phyloP scores from a whole-genome alignment of 2,888 invertebrate species.

The Ectropis crepuscularia region DNA sequence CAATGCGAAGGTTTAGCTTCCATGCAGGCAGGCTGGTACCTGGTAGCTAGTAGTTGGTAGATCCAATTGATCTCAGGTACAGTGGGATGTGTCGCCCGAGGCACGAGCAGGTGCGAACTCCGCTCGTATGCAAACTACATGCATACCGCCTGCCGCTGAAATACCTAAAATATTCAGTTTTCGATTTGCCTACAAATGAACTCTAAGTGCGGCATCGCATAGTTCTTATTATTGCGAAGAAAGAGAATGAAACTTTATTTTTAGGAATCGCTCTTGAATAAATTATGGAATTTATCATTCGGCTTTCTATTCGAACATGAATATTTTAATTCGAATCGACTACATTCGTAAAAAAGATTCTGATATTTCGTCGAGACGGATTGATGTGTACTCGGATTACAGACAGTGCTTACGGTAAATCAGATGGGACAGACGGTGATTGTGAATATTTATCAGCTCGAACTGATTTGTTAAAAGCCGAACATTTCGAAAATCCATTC shows the following conservation, averaged over 20 bases:
- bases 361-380: no score
- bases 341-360: no score
- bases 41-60: no score
- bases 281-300: constrained; percentile 11
- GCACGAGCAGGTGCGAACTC: constrained; percentile 24
- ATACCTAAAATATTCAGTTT: constrained; percentile 33
- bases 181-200: constrained; percentile 35
- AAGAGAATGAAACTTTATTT: constrained; percentile 16
- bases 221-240: constrained; percentile 24
- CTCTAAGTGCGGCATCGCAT: constrained; percentile 24
- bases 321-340: constrained; percentile 4
- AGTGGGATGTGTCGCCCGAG: constrained; percentile 6
- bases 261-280: constrained; percentile 18
- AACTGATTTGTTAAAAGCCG: constrained; percentile 24
- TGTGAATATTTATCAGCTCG: constrained; percentile 31
- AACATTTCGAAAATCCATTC: constrained; percentile 32
- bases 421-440: background rate
- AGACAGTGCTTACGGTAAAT: background rate
- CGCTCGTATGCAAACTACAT: constrained; percentile 24
- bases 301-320: constrained; percentile 13
- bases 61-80: no score
- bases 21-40: no score
- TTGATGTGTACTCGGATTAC: background rate
- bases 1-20: no score
- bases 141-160: constrained; percentile 24